Base-by-base conservation (phyloP, 2,113 vertebrate species). In the Anoura caudifer region DNA sequence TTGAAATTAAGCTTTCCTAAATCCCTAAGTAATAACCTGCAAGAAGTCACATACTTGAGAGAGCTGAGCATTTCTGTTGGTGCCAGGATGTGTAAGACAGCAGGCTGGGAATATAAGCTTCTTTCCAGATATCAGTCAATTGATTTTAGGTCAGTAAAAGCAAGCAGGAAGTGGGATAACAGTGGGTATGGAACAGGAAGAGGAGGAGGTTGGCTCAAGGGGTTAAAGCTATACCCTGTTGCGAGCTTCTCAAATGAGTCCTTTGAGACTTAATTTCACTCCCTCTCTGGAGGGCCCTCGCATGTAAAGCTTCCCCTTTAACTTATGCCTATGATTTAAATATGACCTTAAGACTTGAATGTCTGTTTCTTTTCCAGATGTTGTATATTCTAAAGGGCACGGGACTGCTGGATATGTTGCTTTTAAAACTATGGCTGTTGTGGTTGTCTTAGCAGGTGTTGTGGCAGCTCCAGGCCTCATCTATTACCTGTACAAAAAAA, bases 361-460 rank as follows among this genome's bases (percentile, higher is more conserved):
- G 3, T 89, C 70, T 75, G 59, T 16, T 97, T 97, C 19, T 50
- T 96, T 75, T 59, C 47, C 75, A 97, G 96, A 82, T 41, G 26
- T 14, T 17, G 43, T 4, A 2, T 36, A 63, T 26, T 31, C 54
- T 8, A 24, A 67, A 59, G 54, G 36, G 4, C 36, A 22, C 0
- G 1, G 15, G 14, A 28, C 61, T 45, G 7, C 73, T 4, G 95
- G 47, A 16, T 88, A 70, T 0, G 2, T 24, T 52, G n/a, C 50
- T 89, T 89, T 52, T 15, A 92, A 79, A 72, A 20, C n/a, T 17
- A 4, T 19, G 19, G 82, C 81, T 41, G 61, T 17, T 24, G 38
- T 86, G 69, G 82, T 84, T 33, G 73, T 69, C 13, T 70, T 79
- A 2, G 93, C 52, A 75, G 93, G 94, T 7, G 65, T 79, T 15